Evolutionary conservation across 2,888 invertebrate species (phyloP), one percentile per base, ranked within the genome.

Genomic region (Eilema caniola): DNA sequence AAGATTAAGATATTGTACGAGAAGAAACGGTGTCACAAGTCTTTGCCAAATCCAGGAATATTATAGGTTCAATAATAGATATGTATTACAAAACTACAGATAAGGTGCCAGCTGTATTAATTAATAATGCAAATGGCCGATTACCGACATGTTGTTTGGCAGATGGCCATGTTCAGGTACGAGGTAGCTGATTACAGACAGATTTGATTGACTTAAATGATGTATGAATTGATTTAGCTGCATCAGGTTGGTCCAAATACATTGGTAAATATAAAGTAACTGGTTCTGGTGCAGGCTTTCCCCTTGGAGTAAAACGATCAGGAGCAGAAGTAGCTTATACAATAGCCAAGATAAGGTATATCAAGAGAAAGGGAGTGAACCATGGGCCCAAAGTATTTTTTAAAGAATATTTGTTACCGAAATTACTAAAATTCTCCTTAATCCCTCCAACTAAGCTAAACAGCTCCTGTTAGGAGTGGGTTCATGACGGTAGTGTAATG

Each of bases 171-270:
- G 60, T 56, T 67, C 25, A 62, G 61, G 64, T 65, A 65, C 28
- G 53, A n/a, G n/a, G 53, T 53, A n/a, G 53, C 68, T 41, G 61
- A 59, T 65, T 47, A 37, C 62, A 60, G n/a, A 20, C 28, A 23
- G 62, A 28, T 62, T 56, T 31, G 10, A 66, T 70, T 63, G 62
- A 62, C 71, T 62, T 71, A 70, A 31, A 71, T 66, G 70, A 65
- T 56, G 28, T 24, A 68, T 25, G 33, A 56, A 20, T 47, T 63
- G 47, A 61, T 41, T 62, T 4, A 37, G 25, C 25, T 53, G 53
- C 53, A 64, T 53, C 28, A 28, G 4, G 28, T 53, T 53, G 28
- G 14, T 25, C 12, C 57, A 59, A 59, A 25, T 59, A 59, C 23
- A 24, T 59, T 12, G 14, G 24, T 59, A 59, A 59, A n/a, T 53